Base-by-base conservation (phyloP, 1,140 invertebrate species). In the Drosophila arawakana region DNA sequence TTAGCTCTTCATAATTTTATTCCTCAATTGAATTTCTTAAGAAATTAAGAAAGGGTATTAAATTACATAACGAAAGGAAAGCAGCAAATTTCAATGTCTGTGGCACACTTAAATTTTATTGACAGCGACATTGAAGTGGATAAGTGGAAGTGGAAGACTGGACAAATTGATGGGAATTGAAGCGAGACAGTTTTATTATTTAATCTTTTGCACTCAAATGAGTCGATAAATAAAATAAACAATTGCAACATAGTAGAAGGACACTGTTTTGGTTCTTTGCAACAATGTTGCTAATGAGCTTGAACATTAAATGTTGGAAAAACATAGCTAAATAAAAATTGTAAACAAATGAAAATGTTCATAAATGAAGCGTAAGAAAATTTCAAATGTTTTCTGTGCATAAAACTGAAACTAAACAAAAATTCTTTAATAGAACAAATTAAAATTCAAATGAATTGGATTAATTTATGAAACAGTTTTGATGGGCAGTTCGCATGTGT, bases 81-180 rank as follows among this genome's bases (percentile, higher is more conserved):
- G 60, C 46, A 52, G 25, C 18, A n/a, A 46, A 57, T 54, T 81
- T 81, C 55, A 77, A 59, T 71, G 73, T 21, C 15, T 10, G 9
- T 81, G 69, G 73, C 76, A 73, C 68, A 82, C 76, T 82, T 79
- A 30, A 59, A 35, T 15, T 35, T 52, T 62, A 71, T 72, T 78
- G 76, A 78, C 76, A 80, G 34, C 62, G 71, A 80, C 66, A 73
- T 66, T 77, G 60, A 89, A 83, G 67, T 70, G 78, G 44, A 49
- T 21, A 43, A 41, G 15, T 46, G 54, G 35, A 67, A 73, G 15
- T 68, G 58, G 66, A 39, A 30, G 35, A 47, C 21, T 55, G 47
- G 35, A 61, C 30, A 55, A 44, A 52, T 52, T 30, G 34, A 9
- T 62, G 44, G 13, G 18, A 35, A 18, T 9, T 8, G 3, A 21